Evolutionary conservation across 2,113 vertebrate species (phyloP).

Genomic region (Taurulus bubalis): DNA sequence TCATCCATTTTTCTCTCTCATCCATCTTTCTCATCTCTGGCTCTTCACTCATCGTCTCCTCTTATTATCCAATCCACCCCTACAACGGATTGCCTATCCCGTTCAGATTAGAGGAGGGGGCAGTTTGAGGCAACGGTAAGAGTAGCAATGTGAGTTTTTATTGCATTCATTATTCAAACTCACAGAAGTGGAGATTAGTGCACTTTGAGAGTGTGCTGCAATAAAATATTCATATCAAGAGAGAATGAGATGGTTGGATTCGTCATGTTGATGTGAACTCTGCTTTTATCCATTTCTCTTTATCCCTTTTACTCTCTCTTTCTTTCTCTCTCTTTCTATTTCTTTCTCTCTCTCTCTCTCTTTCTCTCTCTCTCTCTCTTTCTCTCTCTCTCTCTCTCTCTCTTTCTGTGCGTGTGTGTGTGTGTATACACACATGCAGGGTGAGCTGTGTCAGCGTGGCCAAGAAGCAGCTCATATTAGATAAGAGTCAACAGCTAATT

Average conservation of each 20-base stretch:
- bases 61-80: slow-evolving; percentile 31
- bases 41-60: slow-evolving; percentile 15
- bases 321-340: background rate
- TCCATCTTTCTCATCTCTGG: background rate
- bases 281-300: slow-evolving; percentile 27
- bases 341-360: background rate
- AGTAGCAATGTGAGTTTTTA: slow-evolving; percentile 65
- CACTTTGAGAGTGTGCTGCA: slow-evolving; percentile 39
- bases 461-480: background rate
- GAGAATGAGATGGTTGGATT: slow-evolving; percentile 65
- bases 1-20: background rate
- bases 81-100: slow-evolving; percentile 14
- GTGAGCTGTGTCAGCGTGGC: background rate
- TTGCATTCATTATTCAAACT: slow-evolving; percentile 74
- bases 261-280: slow-evolving; percentile 33
- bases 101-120: slow-evolving; percentile 43
- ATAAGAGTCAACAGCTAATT: background rate
- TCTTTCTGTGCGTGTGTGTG: background rate
- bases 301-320: background rate
- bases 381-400: background rate
- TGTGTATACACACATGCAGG: background rate
- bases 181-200: slow-evolving; percentile 68
- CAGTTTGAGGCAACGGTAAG: slow-evolving; percentile 51
- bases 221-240: slow-evolving; percentile 73
- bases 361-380: background rate